Evolutionary conservation across 1,140 invertebrate species (phyloP).

Genomic region (Rhyzopertha dominica): DNA sequence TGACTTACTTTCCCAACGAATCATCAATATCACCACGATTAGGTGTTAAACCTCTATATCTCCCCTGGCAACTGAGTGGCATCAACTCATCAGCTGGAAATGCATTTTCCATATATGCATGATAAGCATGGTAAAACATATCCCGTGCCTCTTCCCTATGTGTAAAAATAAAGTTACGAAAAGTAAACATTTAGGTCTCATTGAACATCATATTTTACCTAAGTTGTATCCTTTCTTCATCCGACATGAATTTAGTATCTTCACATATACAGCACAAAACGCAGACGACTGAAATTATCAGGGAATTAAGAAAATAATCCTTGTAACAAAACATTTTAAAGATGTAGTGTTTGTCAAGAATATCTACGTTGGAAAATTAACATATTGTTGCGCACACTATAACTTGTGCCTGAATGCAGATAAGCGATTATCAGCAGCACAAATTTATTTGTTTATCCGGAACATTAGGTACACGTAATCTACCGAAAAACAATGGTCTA

Average conservation of each 20-base stretch:
- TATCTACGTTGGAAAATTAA: too few species aligned
- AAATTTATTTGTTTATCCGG: too few species aligned
- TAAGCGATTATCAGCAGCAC: too few species aligned
- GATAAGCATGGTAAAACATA: slow-evolving; percentile 98
- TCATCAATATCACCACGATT: slow-evolving; percentile 95
- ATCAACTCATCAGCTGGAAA: slow-evolving; percentile 98
- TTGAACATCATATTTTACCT: slow-evolving; percentile 17
- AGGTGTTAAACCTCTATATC: slow-evolving; percentile 79
- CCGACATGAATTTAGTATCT: too few species aligned
- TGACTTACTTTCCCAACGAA: slow-evolving; percentile 88
- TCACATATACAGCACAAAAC: slow-evolving; percentile 22
- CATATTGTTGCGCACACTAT: too few species aligned
- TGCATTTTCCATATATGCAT: slow-evolving; percentile 94
- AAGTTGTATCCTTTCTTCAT: slow-evolving; percentile 22
- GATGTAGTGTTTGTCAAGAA: slow-evolving; percentile 22
- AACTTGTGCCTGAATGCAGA: too few species aligned
- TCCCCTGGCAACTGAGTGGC: slow-evolving; percentile 91
- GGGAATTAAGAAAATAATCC: slow-evolving; percentile 2
- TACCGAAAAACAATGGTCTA: too few species aligned
- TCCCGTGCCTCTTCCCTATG: slow-evolving; percentile 78
- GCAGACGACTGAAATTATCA: slow-evolving; percentile 12
- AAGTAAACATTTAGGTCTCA: slow-evolving; percentile 36
- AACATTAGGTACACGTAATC: too few species aligned
- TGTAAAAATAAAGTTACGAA: background rate
- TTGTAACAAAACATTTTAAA: slow-evolving; percentile 7